Percentiles rank a stretch among this genome's conserved stretches.
These are phyloP conservation scores for Notoglanidium macrostoma DNA, from an alignment of 2,797 vertebrate genomes.

Conservation along the genomic window DNA sequence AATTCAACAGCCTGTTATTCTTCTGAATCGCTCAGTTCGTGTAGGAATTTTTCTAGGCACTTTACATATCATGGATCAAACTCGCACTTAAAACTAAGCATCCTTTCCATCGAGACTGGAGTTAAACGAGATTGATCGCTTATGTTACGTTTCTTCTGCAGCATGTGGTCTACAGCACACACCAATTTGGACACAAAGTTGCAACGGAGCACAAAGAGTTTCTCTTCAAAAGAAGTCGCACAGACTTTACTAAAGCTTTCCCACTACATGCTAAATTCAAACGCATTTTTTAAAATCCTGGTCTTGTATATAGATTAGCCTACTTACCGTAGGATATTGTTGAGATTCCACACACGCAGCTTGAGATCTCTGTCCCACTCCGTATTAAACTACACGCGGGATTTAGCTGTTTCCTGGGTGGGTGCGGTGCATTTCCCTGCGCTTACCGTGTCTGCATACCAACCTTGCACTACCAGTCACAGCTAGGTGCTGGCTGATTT, in stretches of 20 bases:
- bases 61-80: background rate
- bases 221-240: background rate
- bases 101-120: background rate
- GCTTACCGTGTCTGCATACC: background rate
- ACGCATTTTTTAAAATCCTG: background rate
- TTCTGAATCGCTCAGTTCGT: background rate
- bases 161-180: background rate
- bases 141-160: background rate
- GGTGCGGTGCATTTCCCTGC: slow-evolving; percentile 1
- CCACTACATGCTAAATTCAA: background rate
- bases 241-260: background rate
- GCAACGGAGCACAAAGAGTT: background rate
- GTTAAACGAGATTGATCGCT: background rate
- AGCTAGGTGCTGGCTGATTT: background rate
- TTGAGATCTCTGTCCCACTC: background rate
- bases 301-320: background rate
- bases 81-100: no score
- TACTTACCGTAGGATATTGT: slow-evolving; percentile 37
- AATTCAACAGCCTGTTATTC: background rate
- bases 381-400: background rate
- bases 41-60: background rate
- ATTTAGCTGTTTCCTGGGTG: slow-evolving; percentile 30
- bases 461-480: background rate
- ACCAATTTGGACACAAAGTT: background rate
- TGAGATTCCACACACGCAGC: background rate